Base-by-base conservation (phyloP, 64 coral and sea anemone species). In the Platygyra sinensis region DNA sequence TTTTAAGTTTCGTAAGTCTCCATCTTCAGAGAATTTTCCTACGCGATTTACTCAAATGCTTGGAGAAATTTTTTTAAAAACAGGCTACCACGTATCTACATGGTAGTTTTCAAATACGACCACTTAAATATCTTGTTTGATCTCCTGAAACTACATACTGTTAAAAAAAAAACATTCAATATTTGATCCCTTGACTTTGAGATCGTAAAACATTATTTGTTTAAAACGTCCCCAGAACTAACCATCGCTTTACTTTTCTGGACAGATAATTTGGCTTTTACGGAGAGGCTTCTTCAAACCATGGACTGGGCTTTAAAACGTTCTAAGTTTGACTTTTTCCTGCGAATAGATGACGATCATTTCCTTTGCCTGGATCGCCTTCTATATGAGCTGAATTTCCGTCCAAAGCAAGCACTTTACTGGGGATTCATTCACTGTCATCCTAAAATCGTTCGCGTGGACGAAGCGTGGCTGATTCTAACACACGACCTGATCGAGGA, bases 291-390 rank as follows among this genome's bases (percentile, higher is more conserved):
- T 36, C 84, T 99, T 51, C 89, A 91, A 57, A 86, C 95, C 72
- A 89, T 91, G 88, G 90, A 95, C 32, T 99, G 97, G 97, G 32
- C 87, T 9, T 73, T 64, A 10, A 10, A 73, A 15, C 88, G 78
- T 17, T 52, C 72, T 36, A 80, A 88, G 27, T 99, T 92, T 62
- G 89, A 88, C 52, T 99, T 84, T 31, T 96, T 99, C 73, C 60
- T 99, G 51, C 82, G 97, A 60, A 99, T 99, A 61, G 97, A 99
- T 76, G 97, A 99, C 31, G 97, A 99, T 24, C 97, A 99, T 83
- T 99, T 96, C 28, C 91, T 99, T 14, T 99, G 97, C 51, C 29
- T 99, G 52, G 91, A 94, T 72, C 91, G 94, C 18, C 83, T 99
- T 12, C 75, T 96, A n/a, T 73, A 96, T 22, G 97, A 99, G 67